Evolutionary conservation across 2,888 invertebrate species (phyloP), one percentile per base, ranked within the genome.

Genomic region (Drosophila subquinaria): DNA sequence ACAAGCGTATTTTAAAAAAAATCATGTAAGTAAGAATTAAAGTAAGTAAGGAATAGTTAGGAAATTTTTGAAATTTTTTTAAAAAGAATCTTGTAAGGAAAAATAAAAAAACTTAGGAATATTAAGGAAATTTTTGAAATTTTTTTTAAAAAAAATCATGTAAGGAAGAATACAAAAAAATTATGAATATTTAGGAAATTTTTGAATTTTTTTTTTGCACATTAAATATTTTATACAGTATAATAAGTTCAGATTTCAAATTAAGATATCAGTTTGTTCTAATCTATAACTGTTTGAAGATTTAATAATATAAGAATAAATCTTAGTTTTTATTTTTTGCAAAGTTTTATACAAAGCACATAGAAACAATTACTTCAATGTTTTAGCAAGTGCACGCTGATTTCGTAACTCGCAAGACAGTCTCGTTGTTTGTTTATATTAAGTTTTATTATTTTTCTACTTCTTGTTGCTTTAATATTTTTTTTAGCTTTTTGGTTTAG

Each of bases 401-500:
- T 38, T 43, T 50, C 64, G 11, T 50, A 57, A 64, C 42, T 43
- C 52, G 13, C 17, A 23, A 69, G 42, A 76, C 76, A 76, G 51
- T 66, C 52, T 73, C 36, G 66, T 42, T 62, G 38, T 33, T 78
- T 78, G 70, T 74, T 73, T 59, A 51, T 56, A 65, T 59, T 56
- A 63, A 66, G 27, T 60, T 33, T 23, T 8, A n/a, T 40, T 38
- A 38, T 42, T 30, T 17, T 50, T 13, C n/a, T 33, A 56, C 36
- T 36, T 62, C 38, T 42, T 27, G 4, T 42, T 27, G 42, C 2
- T 6, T 38, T 38, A 5, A 13, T 13, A 4, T 30, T 40, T 45
- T 13, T 15, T 11, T 17, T 47, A 11, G 10, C 11, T 30, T 27
- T 59, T 45, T 51, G 3, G 50, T 27, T 42, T n/a, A 23, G 36